Evolutionary conservation across 2,797 vertebrate species (phyloP).

Genomic region (Rhabdophis nuchalis): DNA sequence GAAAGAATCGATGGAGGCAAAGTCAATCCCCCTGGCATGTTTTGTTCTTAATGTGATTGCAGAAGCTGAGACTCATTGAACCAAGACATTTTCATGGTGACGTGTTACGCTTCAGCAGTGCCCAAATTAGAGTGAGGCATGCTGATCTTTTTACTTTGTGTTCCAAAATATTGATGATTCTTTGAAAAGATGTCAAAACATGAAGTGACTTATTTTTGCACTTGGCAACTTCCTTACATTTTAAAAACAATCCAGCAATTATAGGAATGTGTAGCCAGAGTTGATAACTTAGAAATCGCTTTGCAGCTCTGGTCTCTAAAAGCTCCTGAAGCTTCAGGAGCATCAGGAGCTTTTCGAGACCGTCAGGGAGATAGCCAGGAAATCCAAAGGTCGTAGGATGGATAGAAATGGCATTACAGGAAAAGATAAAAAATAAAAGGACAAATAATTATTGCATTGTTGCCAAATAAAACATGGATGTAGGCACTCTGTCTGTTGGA

Average conservation of each 20-base stretch:
- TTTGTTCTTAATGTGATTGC: background rate
- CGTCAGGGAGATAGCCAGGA: background rate
- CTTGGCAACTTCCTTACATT: background rate
- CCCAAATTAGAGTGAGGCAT: rapidly evolving
- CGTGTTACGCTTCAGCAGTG: background rate
- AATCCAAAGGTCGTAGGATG: background rate
- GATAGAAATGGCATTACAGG: background rate
- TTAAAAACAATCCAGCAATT: background rate
- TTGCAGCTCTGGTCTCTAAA: background rate
- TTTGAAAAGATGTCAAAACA: background rate
- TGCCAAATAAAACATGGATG: background rate
- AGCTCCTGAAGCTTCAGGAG: too few species aligned
- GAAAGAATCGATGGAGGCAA: background rate
- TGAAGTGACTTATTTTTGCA: rapidly evolving
- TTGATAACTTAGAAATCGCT: background rate
- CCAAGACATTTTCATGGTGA: slow-evolving; percentile 24
- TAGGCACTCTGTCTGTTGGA: background rate
- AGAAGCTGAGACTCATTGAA: background rate
- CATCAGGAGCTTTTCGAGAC: too few species aligned
- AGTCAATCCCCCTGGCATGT: background rate
- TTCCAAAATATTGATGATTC: background rate
- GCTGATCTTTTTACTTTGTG: rapidly evolving
- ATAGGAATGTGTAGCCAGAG: background rate
- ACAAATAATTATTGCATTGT: background rate
- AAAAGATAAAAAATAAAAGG: background rate